Conservation (phyloP, 2,113 vertebrate genomes). For the Aramus guarauna region DNA sequence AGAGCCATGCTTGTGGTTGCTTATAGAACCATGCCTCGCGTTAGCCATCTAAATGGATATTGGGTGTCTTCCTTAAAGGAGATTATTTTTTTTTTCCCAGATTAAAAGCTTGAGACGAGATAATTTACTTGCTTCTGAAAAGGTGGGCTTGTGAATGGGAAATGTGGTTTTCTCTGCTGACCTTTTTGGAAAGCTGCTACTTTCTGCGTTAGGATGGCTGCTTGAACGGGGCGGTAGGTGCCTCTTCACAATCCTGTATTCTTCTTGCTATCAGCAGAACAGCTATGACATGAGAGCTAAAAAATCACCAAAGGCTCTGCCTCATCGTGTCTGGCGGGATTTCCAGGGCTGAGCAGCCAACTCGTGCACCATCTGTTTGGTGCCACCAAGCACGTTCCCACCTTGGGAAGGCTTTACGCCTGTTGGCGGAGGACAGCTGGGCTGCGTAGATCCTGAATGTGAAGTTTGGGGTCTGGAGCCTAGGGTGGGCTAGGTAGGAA, state of each 20-base stretch:
- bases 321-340: rapidly evolving
- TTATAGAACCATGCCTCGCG: background rate
- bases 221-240: background rate
- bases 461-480: background rate
- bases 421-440: background rate
- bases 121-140: background rate
- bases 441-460: background rate
- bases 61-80: background rate
- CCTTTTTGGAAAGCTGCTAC: background rate
- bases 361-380: background rate
- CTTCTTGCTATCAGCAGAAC: background rate
- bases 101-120: background rate
- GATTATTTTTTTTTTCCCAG: too few relatives aligned
- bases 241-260: background rate
- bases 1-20: background rate
- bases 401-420: background rate
- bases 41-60: background rate
- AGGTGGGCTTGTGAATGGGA: background rate
- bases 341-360: background rate
- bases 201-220: background rate
- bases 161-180: background rate
- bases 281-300: background rate
- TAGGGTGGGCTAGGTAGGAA: background rate
- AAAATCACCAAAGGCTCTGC: background rate
- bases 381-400: background rate